Evolutionary conservation across 1,140 invertebrate genomes (phyloP).

Genomic region (Heliothis virescens): DNA sequence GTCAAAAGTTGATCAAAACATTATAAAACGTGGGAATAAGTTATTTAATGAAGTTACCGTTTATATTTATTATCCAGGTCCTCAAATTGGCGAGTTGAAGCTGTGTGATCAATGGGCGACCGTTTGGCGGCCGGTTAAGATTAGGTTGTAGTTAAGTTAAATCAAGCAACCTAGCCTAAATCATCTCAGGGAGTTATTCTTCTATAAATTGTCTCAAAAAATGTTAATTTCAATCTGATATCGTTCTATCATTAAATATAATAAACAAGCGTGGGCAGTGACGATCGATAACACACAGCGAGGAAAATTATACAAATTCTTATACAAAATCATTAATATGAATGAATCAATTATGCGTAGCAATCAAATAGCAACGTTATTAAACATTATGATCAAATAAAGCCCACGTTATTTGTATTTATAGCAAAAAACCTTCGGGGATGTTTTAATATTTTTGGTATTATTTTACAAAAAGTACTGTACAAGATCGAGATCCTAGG

Average conservation of each 20-base stretch:
- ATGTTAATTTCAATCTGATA: neutral
- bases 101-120: no score
- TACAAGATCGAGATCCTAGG: neutral
- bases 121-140: no score
- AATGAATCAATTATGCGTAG: constrained; percentile 5
- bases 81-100: no score
- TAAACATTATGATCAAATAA: neutral
- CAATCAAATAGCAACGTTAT: constrained; percentile 26
- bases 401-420: constrained; percentile 13
- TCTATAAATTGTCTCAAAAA: no score
- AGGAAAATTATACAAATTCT: constrained; percentile 3
- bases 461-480: no score
- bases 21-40: no score
- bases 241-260: neutral
- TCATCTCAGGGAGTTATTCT: no score
- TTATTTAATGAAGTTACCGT: no score
- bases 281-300: neutral
- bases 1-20: no score
- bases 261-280: neutral
- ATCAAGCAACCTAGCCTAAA: no score
- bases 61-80: no score
- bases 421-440: constrained; percentile 5
- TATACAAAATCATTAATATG: constrained; percentile 9
- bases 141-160: no score
- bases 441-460: neutral